Evolutionary conservation across 2,797 vertebrate genomes (phyloP).

Genomic region (Leptoclinus maculatus): DNA sequence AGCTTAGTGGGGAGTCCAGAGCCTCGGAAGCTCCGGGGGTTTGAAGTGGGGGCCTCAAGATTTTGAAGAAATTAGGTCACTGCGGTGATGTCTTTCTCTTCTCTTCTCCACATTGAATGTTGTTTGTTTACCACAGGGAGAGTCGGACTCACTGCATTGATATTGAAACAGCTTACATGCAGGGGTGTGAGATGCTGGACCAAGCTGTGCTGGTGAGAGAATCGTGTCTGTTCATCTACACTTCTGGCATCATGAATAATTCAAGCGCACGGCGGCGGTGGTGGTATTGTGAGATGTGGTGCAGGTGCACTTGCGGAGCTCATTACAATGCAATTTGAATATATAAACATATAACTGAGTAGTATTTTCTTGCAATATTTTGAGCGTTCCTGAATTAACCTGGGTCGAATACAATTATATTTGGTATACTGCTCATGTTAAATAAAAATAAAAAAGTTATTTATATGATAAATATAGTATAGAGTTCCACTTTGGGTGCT

Average conservation of each 20-base stretch:
- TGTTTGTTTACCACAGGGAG: constrained; percentile 82
- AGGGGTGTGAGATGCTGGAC: constrained; percentile 95
- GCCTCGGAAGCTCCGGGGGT: neutral
- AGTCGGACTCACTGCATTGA: constrained; percentile 95
- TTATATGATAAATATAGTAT: neutral
- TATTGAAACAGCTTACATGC: constrained; percentile 93
- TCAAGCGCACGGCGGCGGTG: constrained; percentile 3
- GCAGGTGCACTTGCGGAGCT: constrained; percentile 1
- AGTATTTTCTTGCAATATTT: neutral
- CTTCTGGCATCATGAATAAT: constrained; percentile 39
- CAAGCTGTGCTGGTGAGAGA: constrained; percentile 92
- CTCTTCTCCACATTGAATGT: neutral
- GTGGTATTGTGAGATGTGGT: constrained; percentile 8
- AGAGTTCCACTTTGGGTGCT: neutral
- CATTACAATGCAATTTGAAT: constrained; percentile 13
- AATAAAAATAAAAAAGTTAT: neutral
- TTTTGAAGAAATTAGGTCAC: neutral
- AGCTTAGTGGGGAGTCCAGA: neutral
- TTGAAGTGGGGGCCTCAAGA: neutral
- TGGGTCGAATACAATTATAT: neutral
- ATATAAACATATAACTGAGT: constrained; percentile 2
- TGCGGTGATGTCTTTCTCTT: neutral
- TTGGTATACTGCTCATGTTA: neutral
- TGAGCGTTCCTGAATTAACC: neutral
- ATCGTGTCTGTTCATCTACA: constrained; percentile 3